Evolutionary conservation across 2,113 vertebrate species (phyloP).

Genomic region (Sporophila hypoxantha): DNA sequence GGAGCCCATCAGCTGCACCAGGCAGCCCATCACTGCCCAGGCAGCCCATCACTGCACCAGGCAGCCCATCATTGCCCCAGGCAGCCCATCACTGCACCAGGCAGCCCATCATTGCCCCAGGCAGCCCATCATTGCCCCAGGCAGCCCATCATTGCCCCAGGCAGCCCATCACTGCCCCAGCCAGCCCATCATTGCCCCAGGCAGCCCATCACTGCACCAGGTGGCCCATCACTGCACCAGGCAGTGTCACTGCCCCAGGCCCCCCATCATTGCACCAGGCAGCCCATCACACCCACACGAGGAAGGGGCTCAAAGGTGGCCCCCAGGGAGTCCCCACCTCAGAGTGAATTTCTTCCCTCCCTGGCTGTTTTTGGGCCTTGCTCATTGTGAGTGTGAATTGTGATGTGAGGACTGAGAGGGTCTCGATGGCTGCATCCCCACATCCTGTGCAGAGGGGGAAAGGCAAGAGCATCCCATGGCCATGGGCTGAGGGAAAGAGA

Average conservation of each 20-base stretch:
- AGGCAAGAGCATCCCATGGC: background rate
- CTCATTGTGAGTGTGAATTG: background rate
- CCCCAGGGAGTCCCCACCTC: background rate
- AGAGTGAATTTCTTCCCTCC: accelerated
- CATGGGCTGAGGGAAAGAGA: background rate
- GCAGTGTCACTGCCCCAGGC: background rate
- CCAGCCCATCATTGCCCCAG: background rate
- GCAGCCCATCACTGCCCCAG: background rate
- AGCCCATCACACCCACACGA: background rate
- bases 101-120: background rate
- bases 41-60: too few species aligned
- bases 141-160: background rate
- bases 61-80: too few species aligned
- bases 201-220: background rate
- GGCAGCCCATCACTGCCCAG: background rate
- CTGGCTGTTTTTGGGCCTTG: background rate
- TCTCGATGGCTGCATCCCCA: accelerated
- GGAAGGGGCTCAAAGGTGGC: background rate
- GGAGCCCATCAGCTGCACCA: background rate
- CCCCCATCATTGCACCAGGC: background rate
- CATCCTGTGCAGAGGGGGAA: accelerated
- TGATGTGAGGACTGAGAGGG: accelerated
- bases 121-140: too few species aligned
- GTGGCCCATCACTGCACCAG: background rate
- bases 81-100: background rate